Evolutionary conservation across 2,888 invertebrate genomes (phyloP).

Genomic region (Cephus pygmeus): DNA sequence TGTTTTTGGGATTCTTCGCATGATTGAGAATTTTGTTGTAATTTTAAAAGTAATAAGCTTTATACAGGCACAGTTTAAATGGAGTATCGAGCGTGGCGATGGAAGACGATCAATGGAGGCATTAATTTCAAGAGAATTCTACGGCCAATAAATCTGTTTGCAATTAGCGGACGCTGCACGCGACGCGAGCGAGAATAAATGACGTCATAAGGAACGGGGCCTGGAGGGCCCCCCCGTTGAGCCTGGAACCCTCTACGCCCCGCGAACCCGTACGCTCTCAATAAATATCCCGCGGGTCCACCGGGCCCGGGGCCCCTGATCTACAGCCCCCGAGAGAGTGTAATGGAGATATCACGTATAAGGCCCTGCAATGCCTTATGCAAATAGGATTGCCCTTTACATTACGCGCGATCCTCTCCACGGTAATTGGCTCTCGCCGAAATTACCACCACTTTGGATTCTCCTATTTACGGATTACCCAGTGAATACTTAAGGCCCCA

Average conservation of each 20-base stretch:
- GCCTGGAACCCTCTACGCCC: slow-evolving; percentile 18
- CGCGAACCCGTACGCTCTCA: slow-evolving; percentile 28
- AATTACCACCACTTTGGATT: not conserved
- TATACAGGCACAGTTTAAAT: not conserved
- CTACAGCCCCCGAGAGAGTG: slow-evolving; percentile 46
- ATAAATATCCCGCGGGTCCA: slow-evolving; percentile 52
- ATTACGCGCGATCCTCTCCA: slow-evolving; percentile 40
- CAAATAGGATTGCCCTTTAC: slow-evolving; percentile 59
- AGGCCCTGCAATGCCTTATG: slow-evolving; percentile 54
- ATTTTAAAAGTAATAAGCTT: not conserved
- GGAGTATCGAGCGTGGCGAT: not conserved
- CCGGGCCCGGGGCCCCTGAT: slow-evolving; percentile 46
- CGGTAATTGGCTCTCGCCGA: slow-evolving; percentile 51
- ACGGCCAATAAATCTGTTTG: slow-evolving; percentile 63
- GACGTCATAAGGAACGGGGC: slow-evolving; percentile 58
- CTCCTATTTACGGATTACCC: not conserved
- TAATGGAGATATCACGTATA: slow-evolving; percentile 58
- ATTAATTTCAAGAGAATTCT: slow-evolving; percentile 25
- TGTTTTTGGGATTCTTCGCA: not conserved
- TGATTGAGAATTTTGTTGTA: not conserved
- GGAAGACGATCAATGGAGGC: slow-evolving; percentile 1
- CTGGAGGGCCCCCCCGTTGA: slow-evolving; percentile 35
- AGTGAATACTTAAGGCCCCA: not conserved
- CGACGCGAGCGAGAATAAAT: slow-evolving; percentile 56
- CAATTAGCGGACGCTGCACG: slow-evolving; percentile 61